Base-by-base conservation (phyloP, 2,888 invertebrate species). In the Brassicogethes aeneus region DNA sequence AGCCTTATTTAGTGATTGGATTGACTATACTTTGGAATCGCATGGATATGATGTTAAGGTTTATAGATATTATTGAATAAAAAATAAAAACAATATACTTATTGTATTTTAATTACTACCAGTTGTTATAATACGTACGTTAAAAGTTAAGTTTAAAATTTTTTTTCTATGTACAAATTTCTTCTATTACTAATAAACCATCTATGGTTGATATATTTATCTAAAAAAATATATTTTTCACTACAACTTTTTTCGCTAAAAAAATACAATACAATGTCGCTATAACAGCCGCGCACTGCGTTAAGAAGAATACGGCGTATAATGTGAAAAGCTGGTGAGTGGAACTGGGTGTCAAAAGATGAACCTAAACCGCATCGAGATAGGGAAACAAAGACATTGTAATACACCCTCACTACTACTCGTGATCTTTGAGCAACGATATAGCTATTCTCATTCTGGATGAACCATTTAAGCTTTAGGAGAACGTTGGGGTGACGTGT, bases 1-100 rank as follows among this genome's bases (percentile, higher is more conserved):
- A 0, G 71, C 83, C 1, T 56, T 66, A 33, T 81, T 78, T 54
- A 70, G 82, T 8, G 57, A 70, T 8, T 89, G 89, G 88, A 80
- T 89, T 34, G 83, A 84, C 23, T 7, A 10, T 23, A 10, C 5
- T 5, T 10, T 23, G 23, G 23, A 5, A 23, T 5, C n/a, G n/a
- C n/a, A n/a, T n/a, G n/a, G n/a, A n/a, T n/a, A n/a, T n/a, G n/a
- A 23, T 23, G 23, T 5, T 7, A 23, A 7, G 10, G 5, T 23
- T 23, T 23, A 23, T 10, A 23, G 5, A 23, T 23, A 23, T 23
- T 23, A 23, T 23, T 5, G 5, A 23, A 23, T 23, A 23, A 7
- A n/a, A n/a, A n/a, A n/a, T n/a, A n/a, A n/a, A n/a, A n/a, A n/a
- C n/a, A n/a, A n/a, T n/a, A n/a, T n/a, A n/a, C n/a, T n/a, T n/a